Conservation (phyloP, 2,888 invertebrate species). For the Gari tellinella region DNA sequence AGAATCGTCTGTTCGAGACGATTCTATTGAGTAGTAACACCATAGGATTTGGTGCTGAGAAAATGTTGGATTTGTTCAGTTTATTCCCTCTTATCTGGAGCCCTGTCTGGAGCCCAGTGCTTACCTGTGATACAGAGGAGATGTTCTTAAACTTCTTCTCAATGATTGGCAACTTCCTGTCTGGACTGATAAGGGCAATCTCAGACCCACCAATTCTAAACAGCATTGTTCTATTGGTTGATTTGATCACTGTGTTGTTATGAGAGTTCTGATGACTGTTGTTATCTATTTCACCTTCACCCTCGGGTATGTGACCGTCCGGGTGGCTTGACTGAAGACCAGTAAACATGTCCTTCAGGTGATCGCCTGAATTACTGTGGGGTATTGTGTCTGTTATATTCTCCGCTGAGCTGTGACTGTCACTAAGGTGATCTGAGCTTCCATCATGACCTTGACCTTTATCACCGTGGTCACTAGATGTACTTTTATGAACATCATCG, state of each 20-base stretch:
- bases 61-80: too few relatives aligned
- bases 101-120: too few relatives aligned
- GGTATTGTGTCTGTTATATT: slow-evolving; percentile 55
- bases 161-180: slow-evolving; percentile 94
- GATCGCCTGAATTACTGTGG: slow-evolving; percentile 41
- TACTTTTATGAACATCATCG: slow-evolving; percentile 61
- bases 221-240: slow-evolving; percentile 93
- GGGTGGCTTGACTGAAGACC: slow-evolving; percentile 43
- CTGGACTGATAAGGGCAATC: slow-evolving; percentile 95
- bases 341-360: slow-evolving; percentile 49
- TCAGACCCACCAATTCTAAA: slow-evolving; percentile 94
- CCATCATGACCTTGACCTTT: slow-evolving; percentile 8
- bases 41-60: too few relatives aligned
- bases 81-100: too few relatives aligned
- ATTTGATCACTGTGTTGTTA: slow-evolving; percentile 5
- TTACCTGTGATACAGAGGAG: slow-evolving; percentile 92
- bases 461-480: slow-evolving; percentile 37
- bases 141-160: slow-evolving; percentile 95
- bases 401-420: slow-evolving; percentile 67
- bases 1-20: too few relatives aligned
- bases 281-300: slow-evolving; percentile 39
- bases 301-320: slow-evolving; percentile 25
- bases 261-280: slow-evolving; percentile 28
- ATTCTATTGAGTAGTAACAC: too few relatives aligned
- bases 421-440: slow-evolving; percentile 53